phyloP scores from a whole-genome alignment of 1,140 invertebrate genomes.

The Patella vulgata region DNA sequence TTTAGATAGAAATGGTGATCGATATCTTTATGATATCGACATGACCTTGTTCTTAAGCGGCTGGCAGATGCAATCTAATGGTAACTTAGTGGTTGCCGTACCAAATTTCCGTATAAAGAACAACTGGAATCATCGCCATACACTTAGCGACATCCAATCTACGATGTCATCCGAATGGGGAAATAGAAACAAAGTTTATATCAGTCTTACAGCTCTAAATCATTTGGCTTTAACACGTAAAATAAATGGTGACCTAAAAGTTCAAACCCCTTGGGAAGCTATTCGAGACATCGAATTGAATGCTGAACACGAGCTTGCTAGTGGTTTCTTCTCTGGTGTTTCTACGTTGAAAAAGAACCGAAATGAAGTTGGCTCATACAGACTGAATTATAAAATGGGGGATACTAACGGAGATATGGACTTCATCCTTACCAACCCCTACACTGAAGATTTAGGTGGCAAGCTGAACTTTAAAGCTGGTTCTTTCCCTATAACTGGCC shows the following conservation, averaged over 20 bases:
- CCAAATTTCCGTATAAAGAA: slow-evolving; percentile 2
- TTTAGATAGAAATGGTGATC: not conserved
- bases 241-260: slow-evolving; percentile 9
- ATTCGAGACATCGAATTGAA: slow-evolving; percentile 12
- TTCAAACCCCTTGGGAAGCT: slow-evolving; percentile 24
- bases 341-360: slow-evolving; percentile 5
- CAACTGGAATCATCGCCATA: slow-evolving; percentile 37
- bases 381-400: slow-evolving; percentile 3
- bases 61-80: slow-evolving; percentile 30
- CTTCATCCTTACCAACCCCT: slow-evolving; percentile 9
- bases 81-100: slow-evolving; percentile 12
- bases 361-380: slow-evolving; percentile 1
- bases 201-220: slow-evolving; percentile 23
- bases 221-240: not conserved
- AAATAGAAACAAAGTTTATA: slow-evolving; percentile 21
- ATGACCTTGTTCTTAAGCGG: slow-evolving; percentile 26
- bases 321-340: not conserved
- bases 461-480: slow-evolving; percentile 11
- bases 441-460: slow-evolving; percentile 12
- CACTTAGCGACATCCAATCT: slow-evolving; percentile 23
- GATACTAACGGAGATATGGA: not conserved
- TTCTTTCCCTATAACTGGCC: slow-evolving; percentile 13
- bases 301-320: slow-evolving; percentile 13
- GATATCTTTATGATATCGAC: slow-evolving; percentile 23
- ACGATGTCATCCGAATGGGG: slow-evolving; percentile 28